Conservation (phyloP, 2,888 invertebrate species). For the Folsomia candida region DNA sequence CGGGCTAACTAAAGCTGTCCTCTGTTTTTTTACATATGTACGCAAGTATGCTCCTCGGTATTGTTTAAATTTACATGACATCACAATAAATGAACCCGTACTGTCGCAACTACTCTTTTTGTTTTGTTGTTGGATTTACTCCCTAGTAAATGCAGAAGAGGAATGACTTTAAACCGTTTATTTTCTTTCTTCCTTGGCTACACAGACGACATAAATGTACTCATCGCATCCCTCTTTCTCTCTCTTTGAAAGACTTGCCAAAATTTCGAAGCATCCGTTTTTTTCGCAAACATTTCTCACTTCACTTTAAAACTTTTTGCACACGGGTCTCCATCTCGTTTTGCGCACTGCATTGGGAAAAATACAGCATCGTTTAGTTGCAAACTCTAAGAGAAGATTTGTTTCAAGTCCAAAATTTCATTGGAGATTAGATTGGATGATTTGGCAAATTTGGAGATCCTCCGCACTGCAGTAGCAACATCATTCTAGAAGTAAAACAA, state of each 20-base stretch:
- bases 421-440: background rate
- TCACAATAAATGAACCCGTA: too few relatives aligned
- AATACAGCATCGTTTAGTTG: background rate
- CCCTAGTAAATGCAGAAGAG: too few relatives aligned
- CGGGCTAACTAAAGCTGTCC: too few relatives aligned
- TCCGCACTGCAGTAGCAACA: background rate
- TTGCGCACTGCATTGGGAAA: background rate
- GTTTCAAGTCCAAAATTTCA: background rate
- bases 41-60: too few relatives aligned
- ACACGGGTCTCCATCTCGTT: background rate
- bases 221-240: too few relatives aligned
- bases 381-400: background rate
- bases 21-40: too few relatives aligned
- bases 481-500: too few relatives aligned
- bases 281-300: background rate
- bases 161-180: too few relatives aligned
- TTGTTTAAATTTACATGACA: too few relatives aligned
- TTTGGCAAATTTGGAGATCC: background rate
- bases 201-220: too few relatives aligned
- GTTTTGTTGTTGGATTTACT: background rate
- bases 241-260: background rate
- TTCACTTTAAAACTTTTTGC: conserved; percentile 1
- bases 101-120: too few relatives aligned
- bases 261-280: background rate
- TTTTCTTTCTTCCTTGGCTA: too few relatives aligned